Evolutionary conservation across 2,888 invertebrate species (phyloP), one percentile per base, ranked within the genome.

Genomic region (Cataglyphis altisquamis): DNA sequence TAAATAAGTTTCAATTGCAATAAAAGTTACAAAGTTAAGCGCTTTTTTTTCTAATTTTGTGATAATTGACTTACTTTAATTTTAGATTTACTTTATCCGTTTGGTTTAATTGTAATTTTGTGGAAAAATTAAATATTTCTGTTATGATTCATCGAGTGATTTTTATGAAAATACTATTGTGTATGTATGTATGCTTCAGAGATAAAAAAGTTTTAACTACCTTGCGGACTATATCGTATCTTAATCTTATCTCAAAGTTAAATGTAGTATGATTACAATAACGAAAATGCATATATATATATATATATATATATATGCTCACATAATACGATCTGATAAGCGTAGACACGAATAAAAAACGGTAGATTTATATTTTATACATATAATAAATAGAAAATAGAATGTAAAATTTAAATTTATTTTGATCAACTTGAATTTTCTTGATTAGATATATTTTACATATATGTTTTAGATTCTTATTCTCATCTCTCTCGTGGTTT

Each of bases 181-280:
- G 41, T 41, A 12, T 41, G 18, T 18, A 1, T 15, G 10, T 18
- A 55, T 55, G 36, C 3, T 39, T 4, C 36, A 36, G 9, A 2
- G 25, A 39, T 57, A 52, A 68, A 39, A 29, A 25, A 57, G 12
- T 32, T 52, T 25, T 32, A n/a, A 21, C n/a, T 2, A 15, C 25
- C 36, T 25, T 36, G 5, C 25, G 57, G 36, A 29, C 4, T 41
- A n/a, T n/a, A 8, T 73, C 57, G 0, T 4, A 60, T 45, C 18
- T 62, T 45, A 45, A 74, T 62, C 73, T 73, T 62, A 62, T 62
- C 32, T 63, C 18, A 15, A 3, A 45, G n/a, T 74, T 62, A 32
- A 41, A 52, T 12, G 3, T n/a, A 66, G 6, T 39, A 12, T 3
- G 18, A 12, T 68, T 55, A 32, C 3, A 36, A 21, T 21, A 70